Conservation (phyloP, 2,113 vertebrate species). For the Trichechus manatus region DNA sequence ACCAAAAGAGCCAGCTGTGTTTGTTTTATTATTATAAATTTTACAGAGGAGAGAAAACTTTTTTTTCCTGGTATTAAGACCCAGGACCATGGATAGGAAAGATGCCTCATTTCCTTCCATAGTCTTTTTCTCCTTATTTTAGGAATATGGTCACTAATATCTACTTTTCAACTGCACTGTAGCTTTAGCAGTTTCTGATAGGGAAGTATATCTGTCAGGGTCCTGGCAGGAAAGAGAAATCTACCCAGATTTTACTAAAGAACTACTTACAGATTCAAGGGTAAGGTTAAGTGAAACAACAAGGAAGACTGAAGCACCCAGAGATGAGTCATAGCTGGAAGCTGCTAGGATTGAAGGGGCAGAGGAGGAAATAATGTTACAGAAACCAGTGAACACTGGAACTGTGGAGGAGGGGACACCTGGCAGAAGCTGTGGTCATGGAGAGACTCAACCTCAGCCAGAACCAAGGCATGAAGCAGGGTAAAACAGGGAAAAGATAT, state of each 20-base stretch:
- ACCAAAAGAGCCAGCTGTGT: slow-evolving; percentile 1
- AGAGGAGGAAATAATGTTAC: background rate
- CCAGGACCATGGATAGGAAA: slow-evolving; percentile 19
- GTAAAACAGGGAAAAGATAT: background rate
- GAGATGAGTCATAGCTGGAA: slow-evolving; percentile 11
- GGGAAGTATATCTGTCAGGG: background rate
- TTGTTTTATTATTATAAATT: slow-evolving; percentile 21
- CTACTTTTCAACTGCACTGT: slow-evolving; percentile 17
- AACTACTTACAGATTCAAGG: background rate
- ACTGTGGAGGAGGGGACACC: background rate
- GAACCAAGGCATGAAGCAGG: background rate
- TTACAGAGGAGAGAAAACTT: background rate
- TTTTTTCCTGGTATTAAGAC: slow-evolving; percentile 50
- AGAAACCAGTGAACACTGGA: background rate
- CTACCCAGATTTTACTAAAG: slow-evolving; percentile 37
- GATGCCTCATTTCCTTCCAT: slow-evolving; percentile 8
- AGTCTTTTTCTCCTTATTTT: background rate
- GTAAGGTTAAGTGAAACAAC: slow-evolving; percentile 10
- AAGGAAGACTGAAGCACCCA: background rate
- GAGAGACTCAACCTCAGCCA: background rate
- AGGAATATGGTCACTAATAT: background rate
- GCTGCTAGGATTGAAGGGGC: background rate
- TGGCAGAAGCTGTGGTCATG: background rate
- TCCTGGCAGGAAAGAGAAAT: slow-evolving; percentile 35
- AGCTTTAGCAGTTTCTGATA: slow-evolving; percentile 35